Evolutionary conservation across 2,888 invertebrate species (phyloP), one percentile per base, ranked within the genome.

Genomic region (Dicroscelio sp.): DNA sequence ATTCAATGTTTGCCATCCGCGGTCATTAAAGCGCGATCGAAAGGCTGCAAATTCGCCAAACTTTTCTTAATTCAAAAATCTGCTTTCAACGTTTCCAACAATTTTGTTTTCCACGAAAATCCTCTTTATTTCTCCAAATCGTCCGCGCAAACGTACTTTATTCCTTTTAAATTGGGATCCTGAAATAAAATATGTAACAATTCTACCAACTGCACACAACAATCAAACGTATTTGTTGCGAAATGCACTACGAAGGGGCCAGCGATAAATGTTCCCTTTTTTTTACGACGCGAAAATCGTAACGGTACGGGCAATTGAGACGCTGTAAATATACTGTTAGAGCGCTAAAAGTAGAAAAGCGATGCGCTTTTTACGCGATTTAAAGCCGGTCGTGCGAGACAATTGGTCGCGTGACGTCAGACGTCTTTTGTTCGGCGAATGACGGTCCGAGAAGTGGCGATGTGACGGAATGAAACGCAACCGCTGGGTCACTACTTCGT

Each of bases 211-310:
- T n/a, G n/a, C n/a, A n/a, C n/a, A n/a, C n/a, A n/a, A n/a, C n/a
- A n/a, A n/a, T n/a, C n/a, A n/a, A n/a, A n/a, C n/a, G n/a, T n/a
- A n/a, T n/a, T n/a, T n/a, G n/a, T n/a, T n/a, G n/a, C n/a, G n/a
- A n/a, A n/a, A n/a, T n/a, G n/a, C n/a, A 63, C 63, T 63, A 52
- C 52, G 87, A 83, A 90, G 86, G 90, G 90, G 73, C 90, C 90
- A 76, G 52, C 76, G 52, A 52, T 65, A 76, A 86, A 80, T 90
- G 67, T 75, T 90, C 86, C 90, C 90, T 86, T 87, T 86, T 38
- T 71, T 87, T 71, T 69, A 78, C 52, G 48, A 31, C 5, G 83
- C 69, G 52, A 83, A 83, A 83, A 83, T 69, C 27, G 65, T 67
- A 87, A 82, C 82, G 76, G 76, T 60, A 35, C 43, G 17, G 23